Base-by-base conservation (phyloP, 2,888 invertebrate genomes). In the Megaustenia siamemsis region DNA sequence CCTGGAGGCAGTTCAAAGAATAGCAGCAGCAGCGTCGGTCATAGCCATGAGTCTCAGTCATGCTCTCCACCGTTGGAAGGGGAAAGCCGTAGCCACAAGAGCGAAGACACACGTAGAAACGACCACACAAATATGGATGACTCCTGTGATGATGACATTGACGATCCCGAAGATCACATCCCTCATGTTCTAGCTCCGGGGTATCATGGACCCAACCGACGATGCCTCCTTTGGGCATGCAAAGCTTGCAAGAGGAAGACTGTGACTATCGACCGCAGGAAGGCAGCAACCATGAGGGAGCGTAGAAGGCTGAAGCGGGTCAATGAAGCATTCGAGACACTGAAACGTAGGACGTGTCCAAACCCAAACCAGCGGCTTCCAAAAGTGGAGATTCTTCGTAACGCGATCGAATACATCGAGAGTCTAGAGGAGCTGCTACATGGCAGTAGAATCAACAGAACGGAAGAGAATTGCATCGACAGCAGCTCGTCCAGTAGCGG, bases 321-420 rank as follows among this genome's bases (percentile, higher is more conserved):
- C 86, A 99, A 99, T 94, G 99, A 99, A 94, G 99, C 99, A 0
- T 99, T 99, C 94, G 99, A 99, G 94, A 96, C 97, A 87, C 95
- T 99, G 63, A 97, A 99, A 92, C 95, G 97, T 91, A 95, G 99
- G 83, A 98, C 99, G 0, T 97, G 98, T 91, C 97, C 97, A 84
- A 98, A 98, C 95, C 99, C 99, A 0, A 98, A 97, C 92, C 99
- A 99, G 91, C 95, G 99, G 82, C 95, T 99, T 90, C 99, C 99
- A 1, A 99, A 99, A 95, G 97, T 99, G 87, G 99, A 99, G 94
- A 99, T 99, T 89, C 95, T 99, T 60, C 95, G 99, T 87, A 98
- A 98, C 90, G 99, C 99, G 66, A 99, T 99, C 92, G 99, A 99
- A 91, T 99, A 99, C 93, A 99, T 99, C 89, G 99, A 98, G 88